Evolutionary conservation across 2,113 vertebrate genomes (phyloP).

Genomic region (Ictalurus punctatus): DNA sequence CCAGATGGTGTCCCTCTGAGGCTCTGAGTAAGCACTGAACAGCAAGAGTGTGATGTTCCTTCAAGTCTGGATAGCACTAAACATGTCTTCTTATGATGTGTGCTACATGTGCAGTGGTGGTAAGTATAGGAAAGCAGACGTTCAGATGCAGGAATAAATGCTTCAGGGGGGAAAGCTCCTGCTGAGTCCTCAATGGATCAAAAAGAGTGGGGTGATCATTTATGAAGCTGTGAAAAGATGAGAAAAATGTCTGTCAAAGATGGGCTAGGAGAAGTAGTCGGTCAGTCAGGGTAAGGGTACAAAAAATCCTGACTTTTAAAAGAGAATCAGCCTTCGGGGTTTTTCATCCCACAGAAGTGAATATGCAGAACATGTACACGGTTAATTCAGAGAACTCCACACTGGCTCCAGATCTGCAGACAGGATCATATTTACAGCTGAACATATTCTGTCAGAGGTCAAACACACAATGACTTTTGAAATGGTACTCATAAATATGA

Average conservation of each 20-base stretch:
- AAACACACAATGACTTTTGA: neutral
- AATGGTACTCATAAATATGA: neutral
- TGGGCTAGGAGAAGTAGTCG: neutral
- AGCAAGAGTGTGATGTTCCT: slow-evolving; percentile 50
- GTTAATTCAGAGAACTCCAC: neutral
- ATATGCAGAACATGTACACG: neutral
- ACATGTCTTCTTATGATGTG: slow-evolving; percentile 1
- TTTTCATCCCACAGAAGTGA: neutral
- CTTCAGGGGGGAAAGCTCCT: neutral
- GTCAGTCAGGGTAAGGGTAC: neutral
- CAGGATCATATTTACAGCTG: neutral
- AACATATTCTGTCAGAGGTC: neutral
- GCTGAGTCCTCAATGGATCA: neutral
- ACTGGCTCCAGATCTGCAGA: neutral
- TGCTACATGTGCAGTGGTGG: slow-evolving; percentile 8
- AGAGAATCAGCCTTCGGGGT: neutral
- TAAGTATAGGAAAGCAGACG: neutral
- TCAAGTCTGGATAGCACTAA: slow-evolving; percentile 24
- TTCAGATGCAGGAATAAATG: neutral
- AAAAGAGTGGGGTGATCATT: neutral
- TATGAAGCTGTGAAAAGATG: neutral
- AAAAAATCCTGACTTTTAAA: neutral
- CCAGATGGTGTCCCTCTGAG: slow-evolving; percentile 50
- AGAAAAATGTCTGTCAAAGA: neutral
- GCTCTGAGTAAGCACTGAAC: slow-evolving; percentile 35